Percentiles rank a stretch among this genome's conserved stretches.
These are phyloP conservation scores for Orbicella faveolata DNA, from an alignment of 64 coral and sea anemone species.

Conservation along the genomic window DNA sequence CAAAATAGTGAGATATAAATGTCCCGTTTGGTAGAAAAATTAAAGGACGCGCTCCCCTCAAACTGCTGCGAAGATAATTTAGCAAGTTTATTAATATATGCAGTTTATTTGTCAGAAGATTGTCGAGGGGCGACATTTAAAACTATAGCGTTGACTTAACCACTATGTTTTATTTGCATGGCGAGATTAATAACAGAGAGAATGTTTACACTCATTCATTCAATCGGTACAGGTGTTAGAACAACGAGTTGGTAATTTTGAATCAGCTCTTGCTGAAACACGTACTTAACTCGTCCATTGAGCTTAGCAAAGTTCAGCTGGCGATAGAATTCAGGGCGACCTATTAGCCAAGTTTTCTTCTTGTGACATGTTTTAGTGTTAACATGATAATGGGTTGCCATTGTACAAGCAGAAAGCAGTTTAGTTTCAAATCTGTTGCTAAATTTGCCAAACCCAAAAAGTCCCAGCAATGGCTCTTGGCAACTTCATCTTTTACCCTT, in stretches of 20 bases:
- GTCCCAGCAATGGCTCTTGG: too few relatives aligned
- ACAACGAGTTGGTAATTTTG: conserved; percentile 14
- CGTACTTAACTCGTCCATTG: background rate
- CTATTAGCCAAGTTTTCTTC: background rate
- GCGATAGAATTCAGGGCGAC: background rate
- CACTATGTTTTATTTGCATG: conserved; percentile 32
- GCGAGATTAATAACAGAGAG: conserved; percentile 20
- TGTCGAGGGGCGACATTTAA: conserved; percentile 7
- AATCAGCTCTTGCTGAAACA: background rate
- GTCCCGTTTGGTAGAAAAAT: background rate
- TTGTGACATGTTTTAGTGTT: background rate
- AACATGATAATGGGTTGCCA: background rate
- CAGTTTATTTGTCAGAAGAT: conserved; percentile 19
- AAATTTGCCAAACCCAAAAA: background rate
- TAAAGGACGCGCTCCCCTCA: background rate
- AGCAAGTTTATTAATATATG: conserved; percentile 10
- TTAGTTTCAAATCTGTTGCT: background rate
- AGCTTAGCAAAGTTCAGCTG: background rate
- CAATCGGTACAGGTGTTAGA: conserved; percentile 21
- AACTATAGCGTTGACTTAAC: conserved; percentile 10
- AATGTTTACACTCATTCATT: conserved; percentile 20
- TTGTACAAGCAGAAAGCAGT: background rate
- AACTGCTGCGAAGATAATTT: conserved; percentile 1
- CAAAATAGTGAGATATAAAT: too few relatives aligned
- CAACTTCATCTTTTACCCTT: too few relatives aligned